Evolutionary conservation across 2,113 vertebrate species (phyloP).

Genomic region (Pavo muticus): DNA sequence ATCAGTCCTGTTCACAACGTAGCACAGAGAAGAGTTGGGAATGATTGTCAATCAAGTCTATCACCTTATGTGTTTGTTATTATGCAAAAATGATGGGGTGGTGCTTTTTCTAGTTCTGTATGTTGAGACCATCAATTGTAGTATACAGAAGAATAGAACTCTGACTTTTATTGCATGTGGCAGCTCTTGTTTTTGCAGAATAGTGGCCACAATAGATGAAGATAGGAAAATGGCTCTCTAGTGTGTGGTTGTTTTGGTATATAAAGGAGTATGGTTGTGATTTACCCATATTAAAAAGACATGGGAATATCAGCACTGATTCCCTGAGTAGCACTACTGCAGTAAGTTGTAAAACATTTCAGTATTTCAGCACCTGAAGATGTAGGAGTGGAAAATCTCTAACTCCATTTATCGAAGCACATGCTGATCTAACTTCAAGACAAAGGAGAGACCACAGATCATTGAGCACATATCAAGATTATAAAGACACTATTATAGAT

Average conservation of each 20-base stretch:
- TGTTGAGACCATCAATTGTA: background rate
- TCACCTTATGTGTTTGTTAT: background rate
- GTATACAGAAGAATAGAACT: background rate
- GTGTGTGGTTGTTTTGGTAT: conserved; percentile 16
- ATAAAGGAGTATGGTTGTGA: background rate
- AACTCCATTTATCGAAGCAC: conserved; percentile 3
- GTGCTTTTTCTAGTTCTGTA: rapidly evolving
- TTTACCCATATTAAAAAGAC: conserved; percentile 33
- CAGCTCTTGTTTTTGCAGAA: conserved; percentile 8
- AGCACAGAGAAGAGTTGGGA: background rate
- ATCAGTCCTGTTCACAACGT: conserved; percentile 34
- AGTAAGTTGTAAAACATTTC: conserved; percentile 12
- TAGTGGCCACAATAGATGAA: background rate
- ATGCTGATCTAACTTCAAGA: background rate
- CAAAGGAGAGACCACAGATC: conserved; percentile 21
- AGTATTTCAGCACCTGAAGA: conserved; percentile 27
- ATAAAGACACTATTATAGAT: background rate
- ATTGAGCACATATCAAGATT: background rate
- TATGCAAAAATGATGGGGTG: background rate
- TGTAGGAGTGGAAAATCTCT: conserved; percentile 1
- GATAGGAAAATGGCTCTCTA: background rate
- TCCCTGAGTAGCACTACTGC: background rate
- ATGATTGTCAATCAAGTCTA: background rate
- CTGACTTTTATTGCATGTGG: background rate
- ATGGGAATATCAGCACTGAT: conserved; percentile 4